phyloP scores from a whole-genome alignment of 2,113 vertebrate species.

The Campylomormyrus tamandua region DNA sequence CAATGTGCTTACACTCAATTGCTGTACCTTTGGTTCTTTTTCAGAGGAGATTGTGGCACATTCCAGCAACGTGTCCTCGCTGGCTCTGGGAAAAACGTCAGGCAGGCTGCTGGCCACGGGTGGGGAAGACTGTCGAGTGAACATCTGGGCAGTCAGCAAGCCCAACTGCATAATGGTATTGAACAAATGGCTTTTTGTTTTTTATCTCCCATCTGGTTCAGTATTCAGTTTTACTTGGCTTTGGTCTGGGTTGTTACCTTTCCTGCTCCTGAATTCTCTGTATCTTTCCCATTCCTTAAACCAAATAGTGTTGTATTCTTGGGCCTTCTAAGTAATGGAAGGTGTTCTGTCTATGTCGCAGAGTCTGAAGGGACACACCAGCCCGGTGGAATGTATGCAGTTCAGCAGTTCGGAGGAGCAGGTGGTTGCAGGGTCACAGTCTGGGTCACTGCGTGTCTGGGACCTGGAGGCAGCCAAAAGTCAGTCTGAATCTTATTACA shows the following conservation, averaged over 20 bases:
- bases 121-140: slow-evolving; percentile 87
- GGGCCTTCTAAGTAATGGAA: not conserved
- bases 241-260: not conserved
- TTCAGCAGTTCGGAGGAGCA: slow-evolving; percentile 83
- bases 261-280: not conserved
- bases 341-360: slow-evolving; percentile 43
- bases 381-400: slow-evolving; percentile 81
- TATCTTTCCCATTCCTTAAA: not conserved
- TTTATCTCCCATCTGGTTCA: not conserved
- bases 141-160: slow-evolving; percentile 92
- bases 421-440: slow-evolving; percentile 86
- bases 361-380: slow-evolving; percentile 87
- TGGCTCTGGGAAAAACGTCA: slow-evolving; percentile 80
- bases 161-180: slow-evolving; percentile 95
- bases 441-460: slow-evolving; percentile 88
- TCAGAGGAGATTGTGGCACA: slow-evolving; percentile 89
- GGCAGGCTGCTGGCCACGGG: slow-evolving; percentile 87
- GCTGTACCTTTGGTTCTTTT: slow-evolving; percentile 9
- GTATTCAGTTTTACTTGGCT: not conserved
- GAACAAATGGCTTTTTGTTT: not conserved
- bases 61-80: slow-evolving; percentile 76
- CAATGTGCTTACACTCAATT: too few relatives aligned
- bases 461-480: slow-evolving; percentile 96
- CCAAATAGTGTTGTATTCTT: not conserved
- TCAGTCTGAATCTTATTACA: slow-evolving; percentile 47